These are phyloP conservation scores for Pecten maximus DNA, from an alignment of 2,888 invertebrate genomes.

Conservation along the genomic window DNA sequence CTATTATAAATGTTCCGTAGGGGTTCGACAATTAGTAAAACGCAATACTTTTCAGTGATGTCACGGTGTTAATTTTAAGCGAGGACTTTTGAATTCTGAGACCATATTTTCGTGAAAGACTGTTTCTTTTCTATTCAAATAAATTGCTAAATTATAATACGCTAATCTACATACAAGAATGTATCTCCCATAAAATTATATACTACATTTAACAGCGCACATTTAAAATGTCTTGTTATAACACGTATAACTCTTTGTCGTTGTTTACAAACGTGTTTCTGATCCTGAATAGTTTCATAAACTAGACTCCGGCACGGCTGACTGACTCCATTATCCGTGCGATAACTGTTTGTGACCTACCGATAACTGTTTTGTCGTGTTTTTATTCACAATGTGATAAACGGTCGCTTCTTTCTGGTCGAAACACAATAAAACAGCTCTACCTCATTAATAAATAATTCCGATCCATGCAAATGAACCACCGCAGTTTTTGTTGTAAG, in stretches of 20 bases:
- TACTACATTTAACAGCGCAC: neutral
- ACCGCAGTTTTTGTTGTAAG: neutral
- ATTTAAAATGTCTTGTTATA: constrained; percentile 16
- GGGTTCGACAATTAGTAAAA: too few species aligned
- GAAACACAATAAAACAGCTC: neutral
- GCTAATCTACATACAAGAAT: neutral
- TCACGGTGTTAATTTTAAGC: too few species aligned
- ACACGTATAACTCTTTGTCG: neutral
- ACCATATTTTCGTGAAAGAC: neutral
- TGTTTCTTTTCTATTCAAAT: constrained; percentile 26
- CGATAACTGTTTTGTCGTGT: neutral
- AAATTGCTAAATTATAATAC: neutral
- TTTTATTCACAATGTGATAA: neutral
- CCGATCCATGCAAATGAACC: neutral
- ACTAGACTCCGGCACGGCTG: neutral
- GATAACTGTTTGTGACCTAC: neutral
- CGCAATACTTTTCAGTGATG: too few species aligned
- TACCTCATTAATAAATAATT: neutral
- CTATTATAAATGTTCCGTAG: too few species aligned
- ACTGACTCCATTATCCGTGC: neutral
- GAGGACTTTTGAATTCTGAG: neutral
- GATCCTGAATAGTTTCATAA: constrained; percentile 13
- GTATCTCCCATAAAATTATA: neutral
- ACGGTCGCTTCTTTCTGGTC: neutral
- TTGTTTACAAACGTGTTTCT: constrained; percentile 31